Conservation (phyloP, 23 tunicate species). For the Trididemnum clinides region DNA sequence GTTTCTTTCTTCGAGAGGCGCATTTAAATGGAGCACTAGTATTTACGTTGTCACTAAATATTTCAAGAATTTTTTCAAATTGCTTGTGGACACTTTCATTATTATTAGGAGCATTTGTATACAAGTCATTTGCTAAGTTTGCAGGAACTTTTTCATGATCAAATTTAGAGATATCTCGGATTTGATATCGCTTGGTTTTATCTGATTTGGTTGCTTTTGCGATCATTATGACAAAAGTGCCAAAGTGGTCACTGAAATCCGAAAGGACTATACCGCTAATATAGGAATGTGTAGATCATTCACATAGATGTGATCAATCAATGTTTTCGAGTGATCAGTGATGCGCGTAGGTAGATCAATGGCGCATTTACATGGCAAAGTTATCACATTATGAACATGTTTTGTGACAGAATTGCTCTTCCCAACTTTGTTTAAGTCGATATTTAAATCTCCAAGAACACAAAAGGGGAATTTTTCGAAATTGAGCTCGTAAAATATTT, state of each 20-base stretch:
- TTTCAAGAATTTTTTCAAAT: too few relatives aligned
- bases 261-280: background rate
- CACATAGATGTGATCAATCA: background rate
- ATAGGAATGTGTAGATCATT: background rate
- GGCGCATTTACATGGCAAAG: background rate
- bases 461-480: background rate
- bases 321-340: conserved; percentile 9
- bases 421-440: background rate
- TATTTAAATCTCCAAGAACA: background rate
- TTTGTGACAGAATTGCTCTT: background rate
- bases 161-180: too few relatives aligned
- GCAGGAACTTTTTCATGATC: too few relatives aligned
- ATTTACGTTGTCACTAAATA: too few relatives aligned
- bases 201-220: background rate
- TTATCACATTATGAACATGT: background rate
- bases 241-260: background rate
- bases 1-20: too few relatives aligned
- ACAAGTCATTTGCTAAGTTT: too few relatives aligned
- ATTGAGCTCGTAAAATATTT: too few relatives aligned
- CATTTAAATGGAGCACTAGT: too few relatives aligned
- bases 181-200: too few relatives aligned
- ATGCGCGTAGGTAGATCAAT: conserved; percentile 4
- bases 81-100: too few relatives aligned
- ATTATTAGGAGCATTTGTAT: too few relatives aligned
- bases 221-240: background rate